Evolutionary conservation across 2,888 invertebrate species (phyloP).

Genomic region (Microplitis manilae): DNA sequence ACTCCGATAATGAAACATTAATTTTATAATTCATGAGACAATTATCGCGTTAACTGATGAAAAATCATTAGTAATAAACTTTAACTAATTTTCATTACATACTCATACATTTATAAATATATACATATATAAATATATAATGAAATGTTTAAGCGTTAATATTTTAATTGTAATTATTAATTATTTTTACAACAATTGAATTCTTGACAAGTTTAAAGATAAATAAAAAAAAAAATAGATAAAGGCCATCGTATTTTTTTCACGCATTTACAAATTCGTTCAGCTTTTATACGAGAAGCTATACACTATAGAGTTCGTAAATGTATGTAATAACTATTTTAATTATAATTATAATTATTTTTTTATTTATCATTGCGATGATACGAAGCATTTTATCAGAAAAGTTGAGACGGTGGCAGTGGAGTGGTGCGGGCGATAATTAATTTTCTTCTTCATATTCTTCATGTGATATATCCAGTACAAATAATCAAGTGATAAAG

Average conservation of each 20-base stretch:
- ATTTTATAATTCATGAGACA: neutral
- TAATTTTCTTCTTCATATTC: neutral
- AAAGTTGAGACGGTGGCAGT: neutral
- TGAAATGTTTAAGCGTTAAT: neutral
- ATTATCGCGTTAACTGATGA: neutral
- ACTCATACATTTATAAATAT: neutral
- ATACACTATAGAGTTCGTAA: neutral
- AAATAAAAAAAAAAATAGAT: neutral
- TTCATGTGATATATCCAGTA: neutral
- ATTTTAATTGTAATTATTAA: neutral
- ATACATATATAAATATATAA: neutral
- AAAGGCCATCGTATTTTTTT: neutral
- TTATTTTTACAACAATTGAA: neutral
- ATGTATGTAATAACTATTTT: neutral
- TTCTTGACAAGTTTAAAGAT: neutral
- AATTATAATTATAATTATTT: neutral
- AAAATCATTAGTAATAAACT: neutral
- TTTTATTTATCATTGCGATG: neutral
- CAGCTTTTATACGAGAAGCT: neutral
- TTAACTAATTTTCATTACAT: neutral
- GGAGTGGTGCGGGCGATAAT: constrained; percentile 35
- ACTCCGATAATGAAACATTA: neutral
- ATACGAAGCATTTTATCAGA: neutral
- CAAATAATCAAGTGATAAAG: neutral
- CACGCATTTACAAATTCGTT: neutral